phyloP scores from a whole-genome alignment of 2,888 invertebrate genomes.

The Tachina grossa region DNA sequence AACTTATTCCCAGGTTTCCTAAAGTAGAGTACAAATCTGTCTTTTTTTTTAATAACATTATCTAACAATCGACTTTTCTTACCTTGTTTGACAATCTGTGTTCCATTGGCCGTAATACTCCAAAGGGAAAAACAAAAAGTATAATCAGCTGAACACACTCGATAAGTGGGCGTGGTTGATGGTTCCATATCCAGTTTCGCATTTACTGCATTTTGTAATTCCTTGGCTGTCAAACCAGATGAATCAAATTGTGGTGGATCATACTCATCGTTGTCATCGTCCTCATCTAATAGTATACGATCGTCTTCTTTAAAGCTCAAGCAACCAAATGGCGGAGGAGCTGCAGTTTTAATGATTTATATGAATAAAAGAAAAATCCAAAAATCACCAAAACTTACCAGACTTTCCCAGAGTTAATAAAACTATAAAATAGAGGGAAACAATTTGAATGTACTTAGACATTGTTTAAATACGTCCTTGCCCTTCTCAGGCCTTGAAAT shows the following conservation, averaged over 20 bases:
- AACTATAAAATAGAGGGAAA: slow-evolving; percentile 46
- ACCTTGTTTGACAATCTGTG: slow-evolving; percentile 78
- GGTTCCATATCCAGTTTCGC: slow-evolving; percentile 29
- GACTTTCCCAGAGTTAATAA: slow-evolving; percentile 30
- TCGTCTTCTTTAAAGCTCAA: slow-evolving; percentile 80
- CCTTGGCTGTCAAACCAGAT: slow-evolving; percentile 63
- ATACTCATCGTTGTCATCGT: slow-evolving; percentile 77
- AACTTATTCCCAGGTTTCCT: not conserved
- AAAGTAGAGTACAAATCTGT: not conserved
- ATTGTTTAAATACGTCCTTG: slow-evolving; percentile 10
- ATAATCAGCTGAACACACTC: slow-evolving; percentile 77
- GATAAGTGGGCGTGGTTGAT: slow-evolving; percentile 55
- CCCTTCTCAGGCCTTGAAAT: slow-evolving; percentile 1
- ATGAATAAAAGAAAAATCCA: not conserved
- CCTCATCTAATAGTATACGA: slow-evolving; percentile 75
- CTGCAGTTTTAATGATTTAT: slow-evolving; percentile 63
- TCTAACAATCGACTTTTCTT: not conserved
- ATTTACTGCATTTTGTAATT: slow-evolving; percentile 43
- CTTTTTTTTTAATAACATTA: no score
- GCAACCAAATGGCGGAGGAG: slow-evolving; percentile 77
- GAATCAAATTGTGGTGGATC: slow-evolving; percentile 68
- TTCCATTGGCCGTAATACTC: slow-evolving; percentile 77
- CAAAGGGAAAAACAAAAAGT: slow-evolving; percentile 79
- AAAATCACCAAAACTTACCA: slow-evolving; percentile 39
- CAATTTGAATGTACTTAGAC: slow-evolving; percentile 29